A percentile compares a stretch with the other conserved stretches of the same genome.
These are phyloP conservation scores for Schizopygopsis pylzovi DNA, from an alignment of 2,797 vertebrate genomes.

Conservation along the genomic window DNA sequence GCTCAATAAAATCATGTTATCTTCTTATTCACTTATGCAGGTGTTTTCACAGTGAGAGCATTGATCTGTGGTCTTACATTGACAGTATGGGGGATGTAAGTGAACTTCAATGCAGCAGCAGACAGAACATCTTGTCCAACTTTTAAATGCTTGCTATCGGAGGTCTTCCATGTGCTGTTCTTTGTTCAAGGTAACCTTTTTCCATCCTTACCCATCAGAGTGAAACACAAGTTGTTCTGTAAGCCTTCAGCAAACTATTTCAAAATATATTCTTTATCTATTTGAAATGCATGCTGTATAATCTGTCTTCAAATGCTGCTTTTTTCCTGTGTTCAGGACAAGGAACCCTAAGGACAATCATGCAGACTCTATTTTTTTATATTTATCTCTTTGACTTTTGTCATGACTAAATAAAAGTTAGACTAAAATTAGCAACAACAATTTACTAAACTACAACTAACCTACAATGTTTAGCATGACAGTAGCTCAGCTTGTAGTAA, in stretches of 20 bases:
- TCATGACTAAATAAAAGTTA: neutral
- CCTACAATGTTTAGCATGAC: neutral
- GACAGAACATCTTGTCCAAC: neutral
- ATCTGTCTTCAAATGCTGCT: neutral
- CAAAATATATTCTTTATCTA: neutral
- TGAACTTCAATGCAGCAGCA: neutral
- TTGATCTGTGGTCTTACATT: neutral
- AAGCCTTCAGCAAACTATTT: neutral
- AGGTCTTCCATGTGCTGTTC: neutral
- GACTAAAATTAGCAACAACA: neutral
- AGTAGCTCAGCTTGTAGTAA: neutral
- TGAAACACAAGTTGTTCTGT: conserved; percentile 1
- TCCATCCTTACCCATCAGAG: neutral
- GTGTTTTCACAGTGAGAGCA: neutral
- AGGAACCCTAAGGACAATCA: neutral
- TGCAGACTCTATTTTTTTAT: neutral
- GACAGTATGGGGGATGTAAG: neutral
- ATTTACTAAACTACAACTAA: neutral
- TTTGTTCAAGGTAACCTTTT: conserved; percentile 7
- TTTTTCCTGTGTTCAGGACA: neutral
- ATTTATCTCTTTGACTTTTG: neutral
- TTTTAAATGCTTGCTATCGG: neutral
- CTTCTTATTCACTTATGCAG: neutral
- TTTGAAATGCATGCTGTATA: neutral
- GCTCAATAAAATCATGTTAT: neutral